phyloP scores from a whole-genome alignment of 2,113 vertebrate species.

The Tragelaphus imberbis region DNA sequence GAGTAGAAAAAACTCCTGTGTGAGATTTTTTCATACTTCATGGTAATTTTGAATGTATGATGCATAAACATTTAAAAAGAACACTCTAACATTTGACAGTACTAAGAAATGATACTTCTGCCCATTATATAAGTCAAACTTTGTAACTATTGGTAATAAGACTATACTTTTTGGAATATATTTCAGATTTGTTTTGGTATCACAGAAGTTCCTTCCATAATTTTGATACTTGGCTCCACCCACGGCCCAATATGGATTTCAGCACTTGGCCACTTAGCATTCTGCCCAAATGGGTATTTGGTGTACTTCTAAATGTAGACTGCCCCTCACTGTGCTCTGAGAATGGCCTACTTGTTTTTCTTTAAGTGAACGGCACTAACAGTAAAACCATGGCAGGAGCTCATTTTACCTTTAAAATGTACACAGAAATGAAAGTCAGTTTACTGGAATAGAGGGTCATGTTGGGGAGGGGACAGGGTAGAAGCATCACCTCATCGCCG shows the following conservation, averaged over 20 bases:
- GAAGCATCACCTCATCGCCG: fast-evolving
- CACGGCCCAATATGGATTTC: background rate
- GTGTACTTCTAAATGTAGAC: background rate
- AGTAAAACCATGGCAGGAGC: background rate
- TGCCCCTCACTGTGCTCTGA: background rate
- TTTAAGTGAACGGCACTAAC: background rate
- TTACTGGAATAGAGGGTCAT: background rate
- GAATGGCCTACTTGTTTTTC: background rate
- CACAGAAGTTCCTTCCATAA: background rate
- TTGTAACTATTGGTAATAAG: background rate
- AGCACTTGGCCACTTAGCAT: background rate
- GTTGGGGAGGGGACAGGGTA: background rate
- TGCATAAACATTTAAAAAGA: background rate
- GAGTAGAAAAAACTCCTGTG: background rate
- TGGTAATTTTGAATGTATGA: background rate
- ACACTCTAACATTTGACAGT: background rate
- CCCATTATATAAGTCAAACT: background rate
- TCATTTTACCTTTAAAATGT: background rate
- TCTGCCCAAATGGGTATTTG: background rate
- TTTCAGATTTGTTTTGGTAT: background rate
- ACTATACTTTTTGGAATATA: background rate
- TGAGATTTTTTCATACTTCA: background rate
- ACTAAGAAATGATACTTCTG: background rate
- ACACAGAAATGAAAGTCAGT: background rate
- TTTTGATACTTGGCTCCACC: background rate